These are phyloP conservation scores for Scomber colias DNA, from an alignment of 2,113 vertebrate species.

Conservation along the genomic window DNA sequence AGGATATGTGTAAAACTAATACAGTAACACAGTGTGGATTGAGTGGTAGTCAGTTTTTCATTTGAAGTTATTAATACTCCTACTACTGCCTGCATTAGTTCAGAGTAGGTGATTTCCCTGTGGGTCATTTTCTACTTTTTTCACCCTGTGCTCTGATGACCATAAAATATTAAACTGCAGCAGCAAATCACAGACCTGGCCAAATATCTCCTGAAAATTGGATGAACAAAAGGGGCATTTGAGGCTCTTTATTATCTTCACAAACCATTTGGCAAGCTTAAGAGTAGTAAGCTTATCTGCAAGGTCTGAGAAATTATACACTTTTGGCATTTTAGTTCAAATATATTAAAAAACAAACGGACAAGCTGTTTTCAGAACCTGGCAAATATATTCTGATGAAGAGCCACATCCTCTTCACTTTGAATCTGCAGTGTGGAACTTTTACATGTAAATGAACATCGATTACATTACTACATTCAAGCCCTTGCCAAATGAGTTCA, in stretches of 20 bases:
- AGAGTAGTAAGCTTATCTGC: too few relatives aligned
- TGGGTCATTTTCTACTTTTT: not conserved
- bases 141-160: not conserved
- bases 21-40: not conserved
- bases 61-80: not conserved
- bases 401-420: not conserved
- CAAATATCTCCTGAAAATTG: not conserved
- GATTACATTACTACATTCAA: too few relatives aligned
- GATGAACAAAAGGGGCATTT: not conserved
- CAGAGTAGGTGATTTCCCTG: not conserved
- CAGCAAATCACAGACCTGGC: not conserved
- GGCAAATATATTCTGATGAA: conserved; percentile 1
- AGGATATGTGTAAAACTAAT: not conserved
- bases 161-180: too few relatives aligned
- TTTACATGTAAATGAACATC: too few relatives aligned
- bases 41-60: not conserved
- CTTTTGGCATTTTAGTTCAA: not conserved
- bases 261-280: too few relatives aligned
- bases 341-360: not conserved
- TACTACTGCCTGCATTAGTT: not conserved
- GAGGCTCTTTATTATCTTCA: not conserved
- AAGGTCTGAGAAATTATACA: too few relatives aligned
- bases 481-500: too few relatives aligned
- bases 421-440: too few relatives aligned
- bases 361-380: not conserved